These are phyloP conservation scores for Scolopax rusticola DNA, from an alignment of 2,797 vertebrate genomes.

Conservation along the genomic window DNA sequence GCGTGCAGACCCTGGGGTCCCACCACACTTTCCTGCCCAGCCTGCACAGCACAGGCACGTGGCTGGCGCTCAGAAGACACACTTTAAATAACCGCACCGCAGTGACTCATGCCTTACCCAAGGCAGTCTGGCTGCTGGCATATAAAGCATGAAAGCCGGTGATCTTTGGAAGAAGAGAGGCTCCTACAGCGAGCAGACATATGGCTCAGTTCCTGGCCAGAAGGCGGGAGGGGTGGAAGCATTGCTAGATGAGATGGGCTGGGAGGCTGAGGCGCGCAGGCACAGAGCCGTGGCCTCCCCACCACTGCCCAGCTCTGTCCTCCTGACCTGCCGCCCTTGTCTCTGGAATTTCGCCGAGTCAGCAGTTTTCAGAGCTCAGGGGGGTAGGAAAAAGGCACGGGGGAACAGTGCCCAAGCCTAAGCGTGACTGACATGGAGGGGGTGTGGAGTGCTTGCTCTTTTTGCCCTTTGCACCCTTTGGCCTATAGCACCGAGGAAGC, in stretches of 20 bases:
- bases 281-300: background rate
- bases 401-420: background rate
- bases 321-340: background rate
- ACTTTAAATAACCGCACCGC: constrained; percentile 52
- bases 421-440: fast-evolving
- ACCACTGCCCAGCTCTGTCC: background rate
- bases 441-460: fast-evolving
- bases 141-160: constrained; percentile 24
- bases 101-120: constrained; percentile 62
- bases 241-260: background rate
- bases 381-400: background rate
- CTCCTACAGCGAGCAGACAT: constrained; percentile 55
- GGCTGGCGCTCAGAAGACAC: constrained; percentile 30
- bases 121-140: constrained; percentile 59
- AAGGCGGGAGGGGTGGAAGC: constrained; percentile 22
- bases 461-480: background rate
- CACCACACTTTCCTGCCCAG: background rate
- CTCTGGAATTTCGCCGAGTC: background rate
- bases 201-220: constrained; percentile 60
- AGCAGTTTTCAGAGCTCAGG: background rate
- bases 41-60: constrained; percentile 9
- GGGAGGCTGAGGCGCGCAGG: background rate
- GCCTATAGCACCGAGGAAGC: fast-evolving
- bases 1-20: background rate
- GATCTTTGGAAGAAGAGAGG: constrained; percentile 56